These are phyloP conservation scores for Perca schrenkii DNA, from an alignment of 2,113 vertebrate genomes.

Conservation along the genomic window DNA sequence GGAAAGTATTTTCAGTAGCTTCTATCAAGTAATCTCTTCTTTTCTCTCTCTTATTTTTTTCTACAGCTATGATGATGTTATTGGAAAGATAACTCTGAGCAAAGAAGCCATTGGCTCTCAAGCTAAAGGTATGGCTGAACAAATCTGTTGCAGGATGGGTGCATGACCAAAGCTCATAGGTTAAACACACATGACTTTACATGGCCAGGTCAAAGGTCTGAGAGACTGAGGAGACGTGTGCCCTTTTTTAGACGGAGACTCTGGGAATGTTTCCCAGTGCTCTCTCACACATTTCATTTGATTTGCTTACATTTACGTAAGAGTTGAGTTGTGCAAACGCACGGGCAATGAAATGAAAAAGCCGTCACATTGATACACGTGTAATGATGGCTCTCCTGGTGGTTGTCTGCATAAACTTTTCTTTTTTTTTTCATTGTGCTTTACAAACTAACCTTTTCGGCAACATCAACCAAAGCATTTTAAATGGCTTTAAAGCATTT, in stretches of 20 bases:
- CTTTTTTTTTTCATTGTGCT: neutral
- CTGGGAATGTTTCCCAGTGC: slow-evolving; percentile 63
- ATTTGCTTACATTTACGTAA: slow-evolving; percentile 15
- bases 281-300: slow-evolving; percentile 26
- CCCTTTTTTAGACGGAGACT: slow-evolving; percentile 30
- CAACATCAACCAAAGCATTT: slow-evolving; percentile 18
- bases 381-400: neutral
- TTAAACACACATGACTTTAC: slow-evolving; percentile 55
- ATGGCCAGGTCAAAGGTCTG: slow-evolving; percentile 49
- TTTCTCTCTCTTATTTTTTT: slow-evolving; percentile 21
- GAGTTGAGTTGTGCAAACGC: neutral
- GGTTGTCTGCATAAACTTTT: slow-evolving; percentile 6
- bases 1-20: neutral
- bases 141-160: slow-evolving; percentile 18
- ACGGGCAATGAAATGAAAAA: neutral
- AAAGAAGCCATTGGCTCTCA: slow-evolving; percentile 87
- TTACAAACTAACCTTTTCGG: slow-evolving; percentile 11
- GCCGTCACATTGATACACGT: neutral
- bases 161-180: slow-evolving; percentile 56
- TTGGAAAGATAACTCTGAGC: slow-evolving; percentile 91
- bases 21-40: slow-evolving; percentile 7
- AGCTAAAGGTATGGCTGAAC: slow-evolving; percentile 84
- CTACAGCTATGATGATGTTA: slow-evolving; percentile 90
- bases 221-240: slow-evolving; percentile 11
- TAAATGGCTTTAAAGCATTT: slow-evolving; percentile 5